Base-by-base conservation (phyloP, 2,888 invertebrate genomes). In the Callyntrura guangdongensis region DNA sequence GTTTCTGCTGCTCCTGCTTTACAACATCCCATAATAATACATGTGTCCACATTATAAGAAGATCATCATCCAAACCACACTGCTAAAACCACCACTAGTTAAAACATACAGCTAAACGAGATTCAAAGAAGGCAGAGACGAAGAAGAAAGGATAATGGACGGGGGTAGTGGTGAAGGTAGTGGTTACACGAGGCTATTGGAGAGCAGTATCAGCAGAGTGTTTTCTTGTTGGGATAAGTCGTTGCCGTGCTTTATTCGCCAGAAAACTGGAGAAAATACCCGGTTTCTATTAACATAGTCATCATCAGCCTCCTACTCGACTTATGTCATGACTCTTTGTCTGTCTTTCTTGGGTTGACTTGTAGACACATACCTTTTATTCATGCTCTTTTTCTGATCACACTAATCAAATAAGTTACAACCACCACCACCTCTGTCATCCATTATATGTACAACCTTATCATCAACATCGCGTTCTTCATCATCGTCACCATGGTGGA, bases 321-420 rank as follows among this genome's bases (percentile, higher is more conserved):
- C 49, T 12, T 22, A 25, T n/a, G 25, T 59, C 20, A n/a, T 8
- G 12, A 17, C 59, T 17, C 59, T 17, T 17, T 59, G 6, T 9
- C 59, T 59, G 6, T 9, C 59, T 17, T 59, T 59, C 59, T 59
- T 59, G 8, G 27, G 14, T 27, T 25, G 67, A 67, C 0, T 67
- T 67, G 56, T 36, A 36, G 36, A 36, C 36, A 36, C 36, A 36
- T 6, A 36, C 36, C 36, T 36, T n/a, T 36, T 6, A 36, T 36
- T 36, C 36, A 36, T 36, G 6, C 36, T 81, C 45, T 25, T 45
- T 45, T 67, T 59, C 56, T 72, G 61, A 61, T 82, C 72, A 59
- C 59, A 74, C 88, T 89, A 89, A 89, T 89, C 88, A 81, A 82
- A 89, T 89, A 89, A 89, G 88, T 89, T 89, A 89, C 88, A 82